These are phyloP conservation scores for Phrynocephalus forsythii DNA, from an alignment of 2,797 vertebrate genomes.

Conservation along the genomic window DNA sequence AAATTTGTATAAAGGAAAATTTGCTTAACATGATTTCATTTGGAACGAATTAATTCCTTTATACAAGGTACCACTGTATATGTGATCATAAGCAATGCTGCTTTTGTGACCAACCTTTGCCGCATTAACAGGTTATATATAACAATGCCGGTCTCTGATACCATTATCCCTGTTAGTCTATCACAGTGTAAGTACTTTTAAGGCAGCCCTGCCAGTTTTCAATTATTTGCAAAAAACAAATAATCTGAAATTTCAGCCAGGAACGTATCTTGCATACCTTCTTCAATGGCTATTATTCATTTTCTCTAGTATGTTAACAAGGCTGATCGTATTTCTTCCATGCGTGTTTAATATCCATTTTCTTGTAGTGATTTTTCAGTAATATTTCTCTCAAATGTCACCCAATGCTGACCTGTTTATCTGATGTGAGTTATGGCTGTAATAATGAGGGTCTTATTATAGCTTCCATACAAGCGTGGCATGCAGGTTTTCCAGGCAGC, in stretches of 20 bases:
- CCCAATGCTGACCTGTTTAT: slow-evolving; percentile 68
- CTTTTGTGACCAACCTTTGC: neutral
- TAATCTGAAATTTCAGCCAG: slow-evolving; percentile 62
- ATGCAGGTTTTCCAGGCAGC: slow-evolving; percentile 23
- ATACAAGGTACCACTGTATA: no score
- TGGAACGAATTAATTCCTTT: no score
- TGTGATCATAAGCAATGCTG: neutral
- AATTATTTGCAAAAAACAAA: slow-evolving; percentile 64
- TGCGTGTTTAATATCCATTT: slow-evolving; percentile 72
- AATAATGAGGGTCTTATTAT: slow-evolving; percentile 68
- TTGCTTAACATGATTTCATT: no score
- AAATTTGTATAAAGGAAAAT: no score
- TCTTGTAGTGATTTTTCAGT: slow-evolving; percentile 54
- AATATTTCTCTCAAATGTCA: slow-evolving; percentile 69
- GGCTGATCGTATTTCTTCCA: slow-evolving; percentile 70
- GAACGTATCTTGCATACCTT: slow-evolving; percentile 59
- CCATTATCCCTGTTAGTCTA: neutral
- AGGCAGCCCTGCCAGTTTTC: neutral
- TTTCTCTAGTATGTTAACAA: slow-evolving; percentile 58
- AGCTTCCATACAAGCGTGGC: slow-evolving; percentile 37
- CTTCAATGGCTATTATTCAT: slow-evolving; percentile 67
- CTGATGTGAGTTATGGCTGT: slow-evolving; percentile 60
- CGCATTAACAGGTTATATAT: neutral
- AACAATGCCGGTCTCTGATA: neutral
- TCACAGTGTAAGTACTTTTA: neutral